These are phyloP conservation scores for Fregata magnificens DNA, from an alignment of 2,113 vertebrate genomes.

Conservation along the genomic window DNA sequence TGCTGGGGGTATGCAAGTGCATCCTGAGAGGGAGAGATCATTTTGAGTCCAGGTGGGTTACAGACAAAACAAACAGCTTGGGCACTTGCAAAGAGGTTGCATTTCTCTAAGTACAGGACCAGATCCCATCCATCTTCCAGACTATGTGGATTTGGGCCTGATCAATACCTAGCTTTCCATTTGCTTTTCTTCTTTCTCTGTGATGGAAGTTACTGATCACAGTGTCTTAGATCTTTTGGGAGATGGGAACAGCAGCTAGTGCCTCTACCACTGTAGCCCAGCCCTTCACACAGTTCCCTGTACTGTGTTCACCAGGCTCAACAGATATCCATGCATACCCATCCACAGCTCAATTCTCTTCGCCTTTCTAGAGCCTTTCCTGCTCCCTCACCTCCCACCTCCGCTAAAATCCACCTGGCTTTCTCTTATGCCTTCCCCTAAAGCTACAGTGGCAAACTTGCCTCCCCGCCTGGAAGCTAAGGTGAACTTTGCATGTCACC, in stretches of 20 bases:
- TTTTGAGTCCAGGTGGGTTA: background rate
- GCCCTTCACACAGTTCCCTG: background rate
- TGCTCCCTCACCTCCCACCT: background rate
- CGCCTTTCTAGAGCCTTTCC: background rate
- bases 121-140: background rate
- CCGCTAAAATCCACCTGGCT: background rate
- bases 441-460: background rate
- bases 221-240: background rate
- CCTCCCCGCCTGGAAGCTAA: background rate
- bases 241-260: background rate
- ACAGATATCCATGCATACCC: accelerated
- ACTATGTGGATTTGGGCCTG: background rate
- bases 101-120: background rate
- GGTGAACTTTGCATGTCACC: background rate
- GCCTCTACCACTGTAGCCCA: background rate
- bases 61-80: background rate
- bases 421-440: background rate
- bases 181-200: background rate
- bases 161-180: background rate
- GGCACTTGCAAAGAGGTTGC: background rate
- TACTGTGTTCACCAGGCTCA: background rate
- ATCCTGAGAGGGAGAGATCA: background rate
- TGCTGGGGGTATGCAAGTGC: background rate
- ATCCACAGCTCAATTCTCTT: background rate
- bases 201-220: background rate